These are phyloP conservation scores for Dynastes tityus DNA, from an alignment of 2,888 invertebrate genomes.

Conservation along the genomic window DNA sequence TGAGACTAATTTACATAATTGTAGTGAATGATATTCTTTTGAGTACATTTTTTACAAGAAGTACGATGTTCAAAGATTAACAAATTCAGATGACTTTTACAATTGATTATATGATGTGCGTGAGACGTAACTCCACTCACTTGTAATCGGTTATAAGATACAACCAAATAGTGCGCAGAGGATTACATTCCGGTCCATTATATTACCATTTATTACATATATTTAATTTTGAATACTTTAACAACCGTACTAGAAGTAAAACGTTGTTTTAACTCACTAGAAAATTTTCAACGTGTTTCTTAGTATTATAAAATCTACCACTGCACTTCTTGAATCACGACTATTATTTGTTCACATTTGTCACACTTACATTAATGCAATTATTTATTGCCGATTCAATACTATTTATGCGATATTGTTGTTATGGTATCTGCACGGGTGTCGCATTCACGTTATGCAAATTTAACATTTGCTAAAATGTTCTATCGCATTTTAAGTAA, in stretches of 20 bases:
- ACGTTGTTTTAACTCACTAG: neutral
- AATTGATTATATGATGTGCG: constrained; percentile 12
- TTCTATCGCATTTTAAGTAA: constrained; percentile 13
- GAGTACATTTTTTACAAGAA: constrained; percentile 5
- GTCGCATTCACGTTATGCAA: constrained; percentile 37
- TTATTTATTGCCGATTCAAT: constrained; percentile 27
- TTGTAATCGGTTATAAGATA: neutral
- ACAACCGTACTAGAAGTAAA: neutral
- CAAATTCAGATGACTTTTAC: constrained; percentile 18
- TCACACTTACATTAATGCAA: constrained; percentile 30
- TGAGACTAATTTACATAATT: constrained; percentile 36
- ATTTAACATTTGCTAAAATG: constrained; percentile 37
- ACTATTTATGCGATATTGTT: constrained; percentile 16
- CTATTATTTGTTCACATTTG: constrained; percentile 37
- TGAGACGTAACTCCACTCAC: neutral
- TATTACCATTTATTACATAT: too few species aligned
- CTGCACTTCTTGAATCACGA: constrained; percentile 28
- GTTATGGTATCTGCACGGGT: constrained; percentile 21
- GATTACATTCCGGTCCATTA: neutral
- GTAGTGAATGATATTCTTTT: constrained; percentile 24
- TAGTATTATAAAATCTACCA: constrained; percentile 17
- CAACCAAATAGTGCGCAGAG: neutral
- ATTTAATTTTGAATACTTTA: too few species aligned
- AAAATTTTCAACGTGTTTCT: neutral
- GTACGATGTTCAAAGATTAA: constrained; percentile 27